A percentile compares a stretch with the other conserved stretches of the same genome.
Conservation (phyloP, 2,113 vertebrate genomes). For the Apteryx owenii region DNA sequence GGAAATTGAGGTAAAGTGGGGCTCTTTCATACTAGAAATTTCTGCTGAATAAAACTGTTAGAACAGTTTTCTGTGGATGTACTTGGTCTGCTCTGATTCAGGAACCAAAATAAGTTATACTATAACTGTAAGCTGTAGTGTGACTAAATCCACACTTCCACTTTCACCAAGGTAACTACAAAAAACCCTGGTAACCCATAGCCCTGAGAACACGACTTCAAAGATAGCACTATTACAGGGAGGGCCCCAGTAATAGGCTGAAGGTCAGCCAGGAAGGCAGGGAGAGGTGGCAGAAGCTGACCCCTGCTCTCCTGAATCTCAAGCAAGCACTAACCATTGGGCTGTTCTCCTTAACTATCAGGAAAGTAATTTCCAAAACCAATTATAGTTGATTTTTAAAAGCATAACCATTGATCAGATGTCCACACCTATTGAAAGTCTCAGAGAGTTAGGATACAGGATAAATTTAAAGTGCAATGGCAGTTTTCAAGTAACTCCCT, state of each 20-base stretch:
- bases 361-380: neutral
- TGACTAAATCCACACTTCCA: neutral
- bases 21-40: too few relatives aligned
- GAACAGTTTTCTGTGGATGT: neutral
- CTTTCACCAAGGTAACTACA: accelerated
- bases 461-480: neutral
- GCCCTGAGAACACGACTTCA: neutral
- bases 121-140: neutral
- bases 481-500: neutral
- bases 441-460: neutral
- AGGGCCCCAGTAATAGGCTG: neutral
- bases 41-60: neutral
- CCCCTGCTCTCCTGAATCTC: accelerated
- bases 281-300: accelerated
- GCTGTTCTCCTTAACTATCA: neutral
- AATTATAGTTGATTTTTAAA: neutral
- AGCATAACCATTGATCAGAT: neutral
- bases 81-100: neutral
- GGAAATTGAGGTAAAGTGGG: neutral
- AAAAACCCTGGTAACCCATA: neutral
- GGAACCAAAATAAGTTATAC: accelerated
- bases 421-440: neutral
- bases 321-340: neutral
- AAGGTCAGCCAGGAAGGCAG: neutral
- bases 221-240: neutral